Evolutionary conservation across 2,113 vertebrate genomes (phyloP).

Genomic region (Bambusicola thoracicus): DNA sequence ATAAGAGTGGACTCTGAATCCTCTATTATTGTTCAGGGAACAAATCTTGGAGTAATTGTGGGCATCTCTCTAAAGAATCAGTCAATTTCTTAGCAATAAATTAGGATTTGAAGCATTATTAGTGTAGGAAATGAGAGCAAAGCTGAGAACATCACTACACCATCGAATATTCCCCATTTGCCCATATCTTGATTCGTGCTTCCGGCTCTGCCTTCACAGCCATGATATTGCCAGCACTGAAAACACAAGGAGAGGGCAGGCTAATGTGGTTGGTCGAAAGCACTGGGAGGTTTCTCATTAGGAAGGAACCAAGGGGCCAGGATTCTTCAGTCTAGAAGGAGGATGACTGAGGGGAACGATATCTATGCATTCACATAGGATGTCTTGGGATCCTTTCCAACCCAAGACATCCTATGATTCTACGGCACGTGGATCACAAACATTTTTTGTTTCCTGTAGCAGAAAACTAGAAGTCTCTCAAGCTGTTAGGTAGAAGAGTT

Average conservation of each 20-base stretch:
- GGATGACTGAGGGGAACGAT: neutral
- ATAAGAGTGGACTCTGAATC: neutral
- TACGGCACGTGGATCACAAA: neutral
- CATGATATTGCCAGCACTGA: accelerated
- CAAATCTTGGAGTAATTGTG: neutral
- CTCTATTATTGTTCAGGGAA: neutral
- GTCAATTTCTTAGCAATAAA: neutral
- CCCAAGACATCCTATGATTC: too few relatives aligned
- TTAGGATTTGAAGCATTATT: neutral
- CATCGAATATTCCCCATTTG: neutral
- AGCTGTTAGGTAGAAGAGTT: neutral
- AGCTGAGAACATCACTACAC: neutral
- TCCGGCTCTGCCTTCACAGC: neutral
- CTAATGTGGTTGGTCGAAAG: neutral
- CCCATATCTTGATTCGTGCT: neutral
- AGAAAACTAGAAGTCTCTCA: neutral
- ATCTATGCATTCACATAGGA: neutral
- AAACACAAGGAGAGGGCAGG: neutral
- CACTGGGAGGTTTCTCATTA: neutral
- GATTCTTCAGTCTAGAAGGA: neutral
- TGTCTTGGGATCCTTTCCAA: neutral
- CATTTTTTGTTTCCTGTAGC: neutral
- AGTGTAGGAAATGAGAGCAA: neutral
- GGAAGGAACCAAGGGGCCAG: neutral
- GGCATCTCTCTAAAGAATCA: neutral